These are phyloP conservation scores for Cyphomyrmex costatus DNA, from an alignment of 1,140 invertebrate genomes.

Conservation along the genomic window DNA sequence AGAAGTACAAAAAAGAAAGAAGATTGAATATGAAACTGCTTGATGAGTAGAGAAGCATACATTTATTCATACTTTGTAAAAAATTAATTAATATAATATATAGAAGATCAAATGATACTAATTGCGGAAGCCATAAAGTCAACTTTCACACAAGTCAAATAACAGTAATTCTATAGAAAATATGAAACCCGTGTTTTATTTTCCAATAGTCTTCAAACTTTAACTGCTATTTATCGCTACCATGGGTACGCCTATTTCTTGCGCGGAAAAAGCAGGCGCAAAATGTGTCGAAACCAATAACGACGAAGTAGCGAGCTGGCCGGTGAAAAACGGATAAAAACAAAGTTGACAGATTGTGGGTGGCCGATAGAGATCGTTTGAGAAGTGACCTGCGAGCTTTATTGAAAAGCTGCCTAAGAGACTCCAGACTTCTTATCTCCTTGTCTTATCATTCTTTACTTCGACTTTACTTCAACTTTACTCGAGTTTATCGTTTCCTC, in stretches of 20 bases:
- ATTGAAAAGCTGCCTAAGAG: conserved; percentile 79
- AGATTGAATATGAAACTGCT: conserved; percentile 1
- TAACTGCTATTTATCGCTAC: not conserved
- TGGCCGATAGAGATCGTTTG: conserved; percentile 52
- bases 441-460: conserved; percentile 28
- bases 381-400: conserved; percentile 79
- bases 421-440: conserved; percentile 56
- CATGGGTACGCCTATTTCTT: conserved; percentile 25
- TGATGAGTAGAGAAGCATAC: not conserved
- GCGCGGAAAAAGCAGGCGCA: not conserved
- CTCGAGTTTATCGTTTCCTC: conserved; percentile 11
- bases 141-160: conserved; percentile 13
- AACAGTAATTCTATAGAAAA: not conserved
- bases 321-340: conserved; percentile 38
- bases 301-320: not conserved
- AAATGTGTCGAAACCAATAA: conserved; percentile 25
- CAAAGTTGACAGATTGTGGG: conserved; percentile 22
- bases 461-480: conserved; percentile 20
- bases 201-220: conserved; percentile 9
- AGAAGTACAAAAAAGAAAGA: not conserved
- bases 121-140: not conserved
- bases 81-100: not conserved
- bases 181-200: conserved; percentile 7
- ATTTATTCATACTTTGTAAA: not conserved
- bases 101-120: not conserved